Base-by-base conservation (phyloP, 2,113 vertebrate species). In the Poecile atricapillus region DNA sequence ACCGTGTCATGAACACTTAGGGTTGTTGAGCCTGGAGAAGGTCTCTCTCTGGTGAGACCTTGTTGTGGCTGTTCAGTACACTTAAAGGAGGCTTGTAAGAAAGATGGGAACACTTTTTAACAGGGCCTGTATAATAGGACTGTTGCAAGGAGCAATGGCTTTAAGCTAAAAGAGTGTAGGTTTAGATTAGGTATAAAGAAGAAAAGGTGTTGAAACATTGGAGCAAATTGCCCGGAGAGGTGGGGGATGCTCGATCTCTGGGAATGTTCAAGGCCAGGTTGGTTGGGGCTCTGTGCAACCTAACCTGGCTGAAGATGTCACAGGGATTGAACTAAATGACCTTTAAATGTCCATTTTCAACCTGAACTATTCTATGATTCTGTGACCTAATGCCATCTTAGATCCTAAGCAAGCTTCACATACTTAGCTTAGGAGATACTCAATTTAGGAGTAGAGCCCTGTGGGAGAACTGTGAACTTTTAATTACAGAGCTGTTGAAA, bases 401-500 rank as follows among this genome's bases (percentile, higher is more conserved):
- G 43, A 85, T 33, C 15, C 15, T 9, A 50, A 70, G 52, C 46
- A 50, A 77, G 55, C 39, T 90, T 75, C 31, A 70, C 35, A 23
- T 67, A 13, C 52, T 74, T 52, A 25, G 31, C 18, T 63, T 43
- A 37, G 56, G 41, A 76, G 15, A 49, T 53, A 56, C 2, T 65
- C 35, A 83, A 1, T 35, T 58, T 78, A 83, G 30, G 50, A 55
- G 24, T 33, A 44, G 63, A 80, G 47, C 37, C 60, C 60, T 67
- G 9, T 67, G 85, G 68, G 71, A 90, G 28, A 74, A 25, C 27
- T 0, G 0, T 70, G 67, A 80, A 80, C 44, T 96, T 83, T 84
- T 96, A 83, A 74, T 96, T 92, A 64, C 3, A 70, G 35, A 81
- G 37, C 59, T 58, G 68, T 59, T 81, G 64, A 68, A 91, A 80